Evolutionary conservation across 2,888 invertebrate species (phyloP), one percentile per base, ranked within the genome.

Genomic region (Calameuta pallipes): DNA sequence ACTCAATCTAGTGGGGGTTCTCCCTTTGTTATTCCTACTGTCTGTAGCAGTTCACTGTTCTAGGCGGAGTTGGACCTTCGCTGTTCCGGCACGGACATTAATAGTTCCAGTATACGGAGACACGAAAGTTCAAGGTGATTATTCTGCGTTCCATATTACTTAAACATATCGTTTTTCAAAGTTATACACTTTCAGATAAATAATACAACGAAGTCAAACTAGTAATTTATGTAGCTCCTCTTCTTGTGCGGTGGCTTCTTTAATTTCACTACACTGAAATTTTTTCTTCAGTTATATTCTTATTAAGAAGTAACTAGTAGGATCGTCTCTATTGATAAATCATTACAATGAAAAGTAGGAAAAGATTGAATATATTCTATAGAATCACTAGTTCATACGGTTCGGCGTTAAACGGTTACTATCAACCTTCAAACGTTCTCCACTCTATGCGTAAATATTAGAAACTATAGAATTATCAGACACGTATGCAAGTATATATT

Each of bases 31-130:
- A 31, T 80, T 84, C 82, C 82, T 84, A 88, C 85, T 85, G 86
- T 90, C 85, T 89, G 83, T 87, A 89, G 89, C 88, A 89, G 89
- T 87, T 87, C 80, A 79, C 77, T 87, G 87, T 90, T 90, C 84
- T 82, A 90, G 90, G 88, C 89, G 83, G 90, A 90, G 81, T 88
- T 90, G 87, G 90, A 90, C 81, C 85, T 90, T 75, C 89, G 90
- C 71, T 90, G 90, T 82, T 88, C 90, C 76, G 88, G 87, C 41
- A 85, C 88, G 78, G 90, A 90, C 80, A 80, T 87, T 78, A 87
- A 84, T 82, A 90, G 85, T 83, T 86, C 87, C 6, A 84, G 85
- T n/a, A 77, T 86, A 23, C 86, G 88, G 77, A 87, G 90, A 81
- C 88, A 88, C 79, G 83, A 86, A 70, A 89, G 90, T 69, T 87